Evolutionary conservation across 1,140 invertebrate species (phyloP), one percentile per base, ranked within the genome.

Genomic region (Drosophila arawakana): DNA sequence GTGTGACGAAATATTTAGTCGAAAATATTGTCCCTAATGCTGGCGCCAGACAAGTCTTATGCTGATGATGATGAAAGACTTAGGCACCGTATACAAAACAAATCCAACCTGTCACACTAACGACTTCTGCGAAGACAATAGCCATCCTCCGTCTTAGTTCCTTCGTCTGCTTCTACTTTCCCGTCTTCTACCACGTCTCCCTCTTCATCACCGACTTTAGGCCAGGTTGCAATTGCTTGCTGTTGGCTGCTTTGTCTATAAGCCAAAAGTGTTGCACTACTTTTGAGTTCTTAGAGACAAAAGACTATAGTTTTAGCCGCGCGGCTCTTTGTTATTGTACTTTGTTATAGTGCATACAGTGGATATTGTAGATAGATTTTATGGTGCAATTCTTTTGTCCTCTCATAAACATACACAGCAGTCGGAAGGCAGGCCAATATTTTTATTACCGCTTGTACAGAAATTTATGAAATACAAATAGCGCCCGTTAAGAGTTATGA

Each of bases 1-100:
- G 25, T 86, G 81, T 90, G 86, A 90, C 86, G 83, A 91, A 91
- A 91, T 91, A 91, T 91, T 91, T 91, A 89, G 83, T 88, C 83
- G 83, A 88, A 88, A 91, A 91, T 89, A 90, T 90, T 90, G 78
- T 91, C 89, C 76, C 84, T 91, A 91, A 91, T 91, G 89, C 89
- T 91, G 89, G 89, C 89, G 89, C 89, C 89, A 91, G 89, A 91
- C 89, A 89, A 89, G 76, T 84, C 81, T 80, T 91, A 85, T 85
- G 89, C 89, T 91, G 89, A 91, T 91, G 89, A 91, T 91, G 88
- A 91, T 90, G 85, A 90, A 88, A 91, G 88, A 91, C 89, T 91
- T 89, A 85, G 81, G 83, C 90, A 91, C 79, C 78, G 73, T 83
- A 78, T 70, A 81, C 80, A 84, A 78, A 82, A 86, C 79, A 90